Percentiles rank a stretch among this genome's conserved stretches.
These are phyloP conservation scores for Ceratina japonica DNA, from an alignment of 1,140 invertebrate species.

Conservation along the genomic window DNA sequence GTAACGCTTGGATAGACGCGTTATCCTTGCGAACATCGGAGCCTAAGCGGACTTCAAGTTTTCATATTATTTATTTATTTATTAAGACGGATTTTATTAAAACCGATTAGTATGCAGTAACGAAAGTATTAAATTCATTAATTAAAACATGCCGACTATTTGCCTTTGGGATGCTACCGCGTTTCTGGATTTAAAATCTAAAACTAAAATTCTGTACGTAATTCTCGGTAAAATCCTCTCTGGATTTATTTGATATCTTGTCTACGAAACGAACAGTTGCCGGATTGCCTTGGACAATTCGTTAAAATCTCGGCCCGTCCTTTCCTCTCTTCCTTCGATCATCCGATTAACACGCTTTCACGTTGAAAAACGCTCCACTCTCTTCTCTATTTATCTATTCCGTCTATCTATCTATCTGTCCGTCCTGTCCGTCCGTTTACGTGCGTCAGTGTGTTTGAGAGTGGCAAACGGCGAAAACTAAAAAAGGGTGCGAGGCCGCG, in stretches of 20 bases:
- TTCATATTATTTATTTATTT: too few relatives aligned
- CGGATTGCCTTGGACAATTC: conserved; percentile 48
- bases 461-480: conserved; percentile 29
- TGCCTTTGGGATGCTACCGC: too few relatives aligned
- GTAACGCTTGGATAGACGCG: too few relatives aligned
- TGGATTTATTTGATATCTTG: conserved; percentile 7
- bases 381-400: conserved; percentile 38
- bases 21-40: neutral
- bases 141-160: too few relatives aligned
- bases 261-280: too few relatives aligned
- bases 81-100: too few relatives aligned
- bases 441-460: conserved; percentile 46
- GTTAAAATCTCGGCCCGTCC: conserved; percentile 27
- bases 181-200: too few relatives aligned
- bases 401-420: conserved; percentile 16
- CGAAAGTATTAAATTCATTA: too few relatives aligned
- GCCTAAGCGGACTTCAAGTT: neutral
- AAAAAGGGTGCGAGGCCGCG: conserved; percentile 29
- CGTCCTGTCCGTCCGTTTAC: conserved; percentile 41
- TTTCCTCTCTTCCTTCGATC: neutral
- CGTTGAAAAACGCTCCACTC: neutral
- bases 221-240: conserved; percentile 6
- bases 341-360: conserved; percentile 3
- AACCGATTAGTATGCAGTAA: too few relatives aligned
- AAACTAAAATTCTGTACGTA: too few relatives aligned